Conservation (phyloP, 2,797 vertebrate genomes). For the Sebastes cheni region DNA sequence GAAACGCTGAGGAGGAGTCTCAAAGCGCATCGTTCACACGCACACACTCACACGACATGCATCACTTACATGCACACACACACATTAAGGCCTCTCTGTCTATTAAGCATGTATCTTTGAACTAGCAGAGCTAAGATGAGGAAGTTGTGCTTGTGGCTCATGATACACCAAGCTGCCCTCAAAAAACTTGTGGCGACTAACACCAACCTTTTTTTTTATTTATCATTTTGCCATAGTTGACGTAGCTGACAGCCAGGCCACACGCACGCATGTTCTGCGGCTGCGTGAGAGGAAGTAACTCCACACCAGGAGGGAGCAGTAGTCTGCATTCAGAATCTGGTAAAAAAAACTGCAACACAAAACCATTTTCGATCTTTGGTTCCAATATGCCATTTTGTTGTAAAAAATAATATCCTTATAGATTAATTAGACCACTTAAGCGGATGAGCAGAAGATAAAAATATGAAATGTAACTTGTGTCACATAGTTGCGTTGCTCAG, state of each 20-base stretch:
- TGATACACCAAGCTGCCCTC: not conserved
- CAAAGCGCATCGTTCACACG: not conserved
- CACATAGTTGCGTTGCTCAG: no score
- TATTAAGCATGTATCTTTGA: not conserved
- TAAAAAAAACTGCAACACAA: not conserved
- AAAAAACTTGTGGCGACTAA: not conserved
- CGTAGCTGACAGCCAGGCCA: not conserved
- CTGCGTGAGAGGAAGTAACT: not conserved
- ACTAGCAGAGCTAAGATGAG: not conserved
- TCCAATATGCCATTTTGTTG: accelerated
- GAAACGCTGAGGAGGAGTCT: conserved; percentile 43
- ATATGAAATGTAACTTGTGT: not conserved
- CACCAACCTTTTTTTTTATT: not conserved
- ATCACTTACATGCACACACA: not conserved
- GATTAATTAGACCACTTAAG: not conserved
- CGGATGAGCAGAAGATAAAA: not conserved
- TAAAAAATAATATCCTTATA: accelerated
- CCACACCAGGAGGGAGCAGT: not conserved
- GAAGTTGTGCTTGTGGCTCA: not conserved
- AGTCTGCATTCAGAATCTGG: not conserved
- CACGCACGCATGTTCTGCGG: not conserved
- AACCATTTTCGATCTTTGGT: not conserved
- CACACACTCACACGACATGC: not conserved
- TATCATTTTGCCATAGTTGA: not conserved
- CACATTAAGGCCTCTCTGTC: not conserved